Percentiles rank a stretch among this genome's conserved stretches.
Conservation (phyloP, 2,113 vertebrate species). For the Melanerpes formicivorus region DNA sequence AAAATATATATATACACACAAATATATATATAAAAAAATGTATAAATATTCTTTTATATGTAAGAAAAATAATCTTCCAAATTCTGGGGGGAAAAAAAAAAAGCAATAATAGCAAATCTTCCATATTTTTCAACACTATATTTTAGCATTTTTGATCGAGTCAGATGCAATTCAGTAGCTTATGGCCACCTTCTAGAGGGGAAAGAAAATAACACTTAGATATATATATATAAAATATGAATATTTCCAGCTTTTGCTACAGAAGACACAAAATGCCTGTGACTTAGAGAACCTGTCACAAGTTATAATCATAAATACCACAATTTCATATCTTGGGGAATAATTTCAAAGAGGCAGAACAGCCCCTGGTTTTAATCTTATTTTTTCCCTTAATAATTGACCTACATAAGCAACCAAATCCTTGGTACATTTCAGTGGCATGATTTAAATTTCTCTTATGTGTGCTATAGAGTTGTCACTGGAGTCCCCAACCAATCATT, state of each 20-base stretch:
- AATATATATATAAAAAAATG: no score
- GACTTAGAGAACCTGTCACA: conserved; percentile 36
- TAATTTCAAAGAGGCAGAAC: not conserved
- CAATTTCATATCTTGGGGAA: conserved; percentile 9
- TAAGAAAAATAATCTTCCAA: no score
- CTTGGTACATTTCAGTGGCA: not conserved
- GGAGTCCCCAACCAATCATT: not conserved
- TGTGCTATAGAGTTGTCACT: not conserved
- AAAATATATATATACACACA: no score
- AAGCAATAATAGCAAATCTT: no score
- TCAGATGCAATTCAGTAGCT: no score
- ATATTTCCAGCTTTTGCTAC: not conserved
- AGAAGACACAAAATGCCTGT: not conserved
- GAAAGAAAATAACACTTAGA: no score
- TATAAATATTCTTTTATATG: no score
- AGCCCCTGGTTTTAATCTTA: conserved; percentile 45
- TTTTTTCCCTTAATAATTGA: conserved; percentile 52
- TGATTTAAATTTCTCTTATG: conserved; percentile 49
- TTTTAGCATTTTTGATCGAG: not conserved
- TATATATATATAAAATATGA: no score
- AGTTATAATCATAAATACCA: conserved; percentile 38
- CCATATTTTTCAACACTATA: no score
- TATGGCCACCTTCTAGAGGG: no score
- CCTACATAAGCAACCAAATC: conserved; percentile 33
- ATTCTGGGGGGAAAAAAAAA: no score